Evolutionary conservation across 2,113 vertebrate genomes (phyloP).

Genomic region (Podarcis cretensis): DNA sequence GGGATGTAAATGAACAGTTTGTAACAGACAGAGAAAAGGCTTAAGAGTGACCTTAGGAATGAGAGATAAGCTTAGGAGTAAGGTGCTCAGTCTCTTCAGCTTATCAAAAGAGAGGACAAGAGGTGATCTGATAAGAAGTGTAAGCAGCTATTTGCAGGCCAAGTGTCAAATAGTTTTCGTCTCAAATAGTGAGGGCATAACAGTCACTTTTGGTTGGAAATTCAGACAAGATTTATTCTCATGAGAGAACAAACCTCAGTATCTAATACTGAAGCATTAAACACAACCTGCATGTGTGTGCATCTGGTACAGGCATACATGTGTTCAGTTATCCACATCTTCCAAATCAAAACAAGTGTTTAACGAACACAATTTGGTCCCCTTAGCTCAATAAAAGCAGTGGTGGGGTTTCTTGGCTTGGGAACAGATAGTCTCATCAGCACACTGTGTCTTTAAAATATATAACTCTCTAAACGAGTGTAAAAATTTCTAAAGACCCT

Average conservation of each 20-base stretch:
- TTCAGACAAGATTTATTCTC: neutral
- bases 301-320: neutral
- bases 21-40: neutral
- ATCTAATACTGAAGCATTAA: neutral
- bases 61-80: neutral
- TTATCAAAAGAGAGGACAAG: neutral
- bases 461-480: neutral
- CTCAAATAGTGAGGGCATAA: neutral
- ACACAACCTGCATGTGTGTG: neutral
- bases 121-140: neutral
- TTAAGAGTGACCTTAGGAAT: neutral
- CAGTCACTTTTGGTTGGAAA: neutral
- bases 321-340: neutral
- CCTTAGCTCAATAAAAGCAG: neutral
- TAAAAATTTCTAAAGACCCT: neutral
- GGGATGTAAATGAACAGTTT: neutral
- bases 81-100: neutral
- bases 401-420: neutral
- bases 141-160: neutral
- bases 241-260: neutral
- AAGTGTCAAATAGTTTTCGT: neutral
- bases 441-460: neutral
- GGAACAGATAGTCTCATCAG: neutral
- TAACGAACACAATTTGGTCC: neutral
- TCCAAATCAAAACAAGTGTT: neutral